phyloP scores from a whole-genome alignment of 2,888 invertebrate genomes.

The Polydrusus tereticollis region DNA sequence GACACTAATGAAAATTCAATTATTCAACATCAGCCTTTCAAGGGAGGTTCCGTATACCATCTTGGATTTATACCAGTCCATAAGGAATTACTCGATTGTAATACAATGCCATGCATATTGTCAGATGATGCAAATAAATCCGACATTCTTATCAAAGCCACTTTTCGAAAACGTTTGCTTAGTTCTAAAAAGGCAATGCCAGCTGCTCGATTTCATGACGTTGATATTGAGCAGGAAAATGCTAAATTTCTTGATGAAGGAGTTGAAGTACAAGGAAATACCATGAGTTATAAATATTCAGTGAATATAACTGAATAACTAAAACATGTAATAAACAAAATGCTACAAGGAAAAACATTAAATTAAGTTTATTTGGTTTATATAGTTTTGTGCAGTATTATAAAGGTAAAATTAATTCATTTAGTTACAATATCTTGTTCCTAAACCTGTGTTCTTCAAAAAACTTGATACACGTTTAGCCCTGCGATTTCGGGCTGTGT shows the following conservation, averaged over 20 bases:
- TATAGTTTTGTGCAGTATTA: too few relatives aligned
- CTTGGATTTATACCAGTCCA: conserved; percentile 41
- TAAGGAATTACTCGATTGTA: conserved; percentile 48
- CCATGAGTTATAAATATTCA: too few relatives aligned
- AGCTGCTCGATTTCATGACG: conserved; percentile 45
- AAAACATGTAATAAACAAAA: too few relatives aligned
- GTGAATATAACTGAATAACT: too few relatives aligned
- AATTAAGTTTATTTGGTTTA: too few relatives aligned
- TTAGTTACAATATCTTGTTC: too few relatives aligned
- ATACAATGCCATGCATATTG: conserved; percentile 49
- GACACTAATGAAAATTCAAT: not conserved
- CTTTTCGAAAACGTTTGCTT: conserved; percentile 42
- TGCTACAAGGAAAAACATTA: too few relatives aligned
- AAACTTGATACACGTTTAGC: too few relatives aligned
- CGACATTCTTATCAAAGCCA: conserved; percentile 43
- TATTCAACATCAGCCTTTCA: conserved; percentile 10
- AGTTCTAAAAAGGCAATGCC: conserved; percentile 47
- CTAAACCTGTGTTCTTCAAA: too few relatives aligned
- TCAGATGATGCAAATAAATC: conserved; percentile 49
- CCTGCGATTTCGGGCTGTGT: too few relatives aligned
- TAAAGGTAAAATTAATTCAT: too few relatives aligned
- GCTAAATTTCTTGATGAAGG: not conserved
- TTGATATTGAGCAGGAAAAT: conserved; percentile 36
- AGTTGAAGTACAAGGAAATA: not conserved
- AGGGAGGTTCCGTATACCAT: conserved; percentile 35